Percentiles rank a stretch among this genome's conserved stretches.
Evolutionary conservation across 2,888 invertebrate species (phyloP).

Genomic region (Phengaris alcon): DNA sequence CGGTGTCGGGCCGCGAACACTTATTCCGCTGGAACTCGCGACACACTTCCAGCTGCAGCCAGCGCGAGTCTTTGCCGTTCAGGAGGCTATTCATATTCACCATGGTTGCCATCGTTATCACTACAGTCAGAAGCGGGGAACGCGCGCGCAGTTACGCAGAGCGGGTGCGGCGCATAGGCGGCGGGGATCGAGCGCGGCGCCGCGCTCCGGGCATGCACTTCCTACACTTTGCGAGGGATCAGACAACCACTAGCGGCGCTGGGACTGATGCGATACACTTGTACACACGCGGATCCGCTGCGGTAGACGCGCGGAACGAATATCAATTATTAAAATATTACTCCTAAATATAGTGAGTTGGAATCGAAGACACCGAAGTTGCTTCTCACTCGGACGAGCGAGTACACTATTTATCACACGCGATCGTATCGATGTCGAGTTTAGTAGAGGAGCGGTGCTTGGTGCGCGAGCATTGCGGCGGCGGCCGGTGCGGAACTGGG

Average conservation of each 20-base stretch:
- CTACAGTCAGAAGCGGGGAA: conserved; percentile 56
- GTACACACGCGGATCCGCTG: conserved; percentile 54
- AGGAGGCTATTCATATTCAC: conserved; percentile 98
- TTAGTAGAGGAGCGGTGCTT: conserved; percentile 76
- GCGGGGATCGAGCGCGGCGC: conserved; percentile 66
- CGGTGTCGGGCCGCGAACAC: conserved; percentile 98
- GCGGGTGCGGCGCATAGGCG: conserved; percentile 76
- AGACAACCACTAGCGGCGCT: conserved; percentile 48
- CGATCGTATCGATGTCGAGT: conserved; percentile 76
- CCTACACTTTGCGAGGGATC: conserved; percentile 52
- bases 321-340: conserved; percentile 64
- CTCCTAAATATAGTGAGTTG: conserved; percentile 70
- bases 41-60: conserved; percentile 99
- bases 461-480: conserved; percentile 75
- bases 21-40: conserved; percentile 99
- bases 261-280: conserved; percentile 60
- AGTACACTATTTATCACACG: conserved; percentile 77
- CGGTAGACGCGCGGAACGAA: conserved; percentile 50
- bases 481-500: conserved; percentile 69
- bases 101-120: conserved; percentile 87
- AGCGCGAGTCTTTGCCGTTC: conserved; percentile 99
- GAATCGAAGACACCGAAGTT: conserved; percentile 77
- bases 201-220: conserved; percentile 70
- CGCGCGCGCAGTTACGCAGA: conserved; percentile 69
- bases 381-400: conserved; percentile 78